phyloP scores from a whole-genome alignment of 2,888 invertebrate species.

The Drosophila buzzatii region DNA sequence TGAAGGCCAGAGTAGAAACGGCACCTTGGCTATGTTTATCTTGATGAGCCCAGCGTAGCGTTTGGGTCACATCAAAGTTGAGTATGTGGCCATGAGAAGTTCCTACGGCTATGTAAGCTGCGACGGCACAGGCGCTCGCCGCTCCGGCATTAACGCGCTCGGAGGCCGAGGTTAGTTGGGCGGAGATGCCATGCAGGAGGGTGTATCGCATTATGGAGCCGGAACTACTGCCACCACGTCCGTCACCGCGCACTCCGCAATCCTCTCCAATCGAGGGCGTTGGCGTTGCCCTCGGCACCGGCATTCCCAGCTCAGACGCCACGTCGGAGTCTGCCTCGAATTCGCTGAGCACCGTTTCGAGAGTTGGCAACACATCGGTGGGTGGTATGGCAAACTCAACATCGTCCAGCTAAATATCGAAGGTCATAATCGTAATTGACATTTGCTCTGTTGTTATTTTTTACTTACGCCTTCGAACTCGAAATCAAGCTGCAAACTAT shows the following conservation, averaged over 20 bases:
- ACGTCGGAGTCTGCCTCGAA: conserved; percentile 89
- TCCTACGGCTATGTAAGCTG: conserved; percentile 94
- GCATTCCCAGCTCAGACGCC: conserved; percentile 83
- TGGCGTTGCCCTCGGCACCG: conserved; percentile 83
- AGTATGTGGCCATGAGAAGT: conserved; percentile 97
- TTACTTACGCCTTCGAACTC: conserved; percentile 83
- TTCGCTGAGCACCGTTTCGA: conserved; percentile 93
- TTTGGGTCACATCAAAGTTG: conserved; percentile 94
- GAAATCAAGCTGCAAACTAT: conserved; percentile 89
- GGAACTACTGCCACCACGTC: conserved; percentile 75
- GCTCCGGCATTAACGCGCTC: conserved; percentile 95
- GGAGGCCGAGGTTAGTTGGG: conserved; percentile 94
- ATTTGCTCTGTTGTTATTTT: conserved; percentile 15
- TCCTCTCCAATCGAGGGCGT: conserved; percentile 84
- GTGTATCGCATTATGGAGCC: conserved; percentile 91
- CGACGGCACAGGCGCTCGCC: conserved; percentile 93
- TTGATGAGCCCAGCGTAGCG: conserved; percentile 93
- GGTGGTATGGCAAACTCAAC: conserved; percentile 92
- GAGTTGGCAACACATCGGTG: conserved; percentile 89
- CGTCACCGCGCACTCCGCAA: conserved; percentile 85
- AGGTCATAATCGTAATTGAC: not conserved
- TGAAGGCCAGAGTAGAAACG: conserved; percentile 93
- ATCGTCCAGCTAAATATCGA: conserved; percentile 89
- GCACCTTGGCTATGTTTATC: conserved; percentile 90
- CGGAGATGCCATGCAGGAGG: conserved; percentile 94